Evolutionary conservation across 2,888 invertebrate species (phyloP), one percentile per base, ranked within the genome.

Genomic region (Ligdia adustata): DNA sequence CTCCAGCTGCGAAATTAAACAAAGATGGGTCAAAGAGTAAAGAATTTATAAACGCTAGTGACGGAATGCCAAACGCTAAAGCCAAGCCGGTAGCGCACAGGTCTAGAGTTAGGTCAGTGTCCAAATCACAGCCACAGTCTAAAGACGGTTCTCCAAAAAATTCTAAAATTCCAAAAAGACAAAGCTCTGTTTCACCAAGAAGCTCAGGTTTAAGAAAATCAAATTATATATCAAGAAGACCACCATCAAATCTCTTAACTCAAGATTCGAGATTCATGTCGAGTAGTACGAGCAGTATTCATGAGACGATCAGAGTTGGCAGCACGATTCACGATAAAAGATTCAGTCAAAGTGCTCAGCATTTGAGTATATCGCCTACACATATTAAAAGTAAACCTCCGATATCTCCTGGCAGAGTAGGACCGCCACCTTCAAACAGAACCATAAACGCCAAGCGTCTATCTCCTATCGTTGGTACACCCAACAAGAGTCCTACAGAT

Each of bases 401-500:
- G 7, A 90, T 87, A 38, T 89, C 89, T 22, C 90, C 91, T 0
- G 86, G 85, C 1, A 82, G 78, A 68, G 76, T 67, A 41, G 90
- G 90, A 0, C 91, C 91, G 9, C 91, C 91, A 0, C 90, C 91
- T 26, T 81, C 88, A 0, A 89, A 90, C 31, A 87, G 74, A 60
- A 59, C 76, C 9, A 82, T 90, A 1, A 90, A 86, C 44, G 63
- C 90, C 6, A 91, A 91, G 74, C 72, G 91, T 33, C 66, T 91
- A 1, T 91, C 91, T 5, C 91, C 91, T 2, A 91, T 91, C 15
- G 90, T 89, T 26, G 89, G 90, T 1, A 91, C 91, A 4, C 91
- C 91, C 16, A 91, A 78, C 46, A 91, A 90, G 72, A 90, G 84
- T 64, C 90, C 89, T n/a, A 61, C 67, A 18, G 88, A 85, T 52